A percentile compares a stretch with the other conserved stretches of the same genome.
Conservation (phyloP, 2,113 vertebrate species). For the Dinomys branickii region DNA sequence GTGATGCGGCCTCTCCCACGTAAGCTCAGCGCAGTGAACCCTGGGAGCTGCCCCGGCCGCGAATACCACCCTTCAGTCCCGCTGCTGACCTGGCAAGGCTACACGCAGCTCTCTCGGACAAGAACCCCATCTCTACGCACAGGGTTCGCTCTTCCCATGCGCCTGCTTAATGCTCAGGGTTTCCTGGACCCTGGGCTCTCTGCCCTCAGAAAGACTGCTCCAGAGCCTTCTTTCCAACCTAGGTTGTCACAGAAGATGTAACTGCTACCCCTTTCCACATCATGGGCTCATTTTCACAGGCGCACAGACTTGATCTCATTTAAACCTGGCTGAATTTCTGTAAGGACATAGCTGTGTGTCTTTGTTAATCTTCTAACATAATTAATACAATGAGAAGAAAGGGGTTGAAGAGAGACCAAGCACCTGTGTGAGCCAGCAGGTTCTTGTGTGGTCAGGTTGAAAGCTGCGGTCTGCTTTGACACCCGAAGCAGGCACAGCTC, state of each 20-base stretch:
- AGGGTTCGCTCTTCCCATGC: not conserved
- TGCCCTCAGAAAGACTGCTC: not conserved
- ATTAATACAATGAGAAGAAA: not conserved
- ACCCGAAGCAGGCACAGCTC: not conserved
- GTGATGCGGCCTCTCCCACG: not conserved
- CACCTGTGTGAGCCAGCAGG: accelerated
- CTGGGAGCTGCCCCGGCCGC: not conserved
- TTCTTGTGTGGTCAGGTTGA: accelerated
- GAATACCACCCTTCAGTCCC: not conserved
- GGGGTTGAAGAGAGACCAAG: accelerated
- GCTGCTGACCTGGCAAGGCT: not conserved
- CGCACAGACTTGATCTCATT: not conserved
- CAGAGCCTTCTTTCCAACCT: not conserved
- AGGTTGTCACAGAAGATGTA: not conserved
- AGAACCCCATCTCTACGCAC: not conserved
- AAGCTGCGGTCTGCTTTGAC: not conserved
- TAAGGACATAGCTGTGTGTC: not conserved
- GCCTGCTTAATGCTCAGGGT: not conserved
- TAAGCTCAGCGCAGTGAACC: not conserved
- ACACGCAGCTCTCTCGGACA: not conserved
- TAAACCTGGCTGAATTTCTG: not conserved
- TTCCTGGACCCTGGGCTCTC: not conserved
- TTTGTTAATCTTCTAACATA: not conserved
- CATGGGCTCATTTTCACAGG: not conserved
- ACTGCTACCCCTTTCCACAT: not conserved